Evolutionary conservation across 1,140 invertebrate genomes (phyloP).

Genomic region (Potamilus streckersoni): DNA sequence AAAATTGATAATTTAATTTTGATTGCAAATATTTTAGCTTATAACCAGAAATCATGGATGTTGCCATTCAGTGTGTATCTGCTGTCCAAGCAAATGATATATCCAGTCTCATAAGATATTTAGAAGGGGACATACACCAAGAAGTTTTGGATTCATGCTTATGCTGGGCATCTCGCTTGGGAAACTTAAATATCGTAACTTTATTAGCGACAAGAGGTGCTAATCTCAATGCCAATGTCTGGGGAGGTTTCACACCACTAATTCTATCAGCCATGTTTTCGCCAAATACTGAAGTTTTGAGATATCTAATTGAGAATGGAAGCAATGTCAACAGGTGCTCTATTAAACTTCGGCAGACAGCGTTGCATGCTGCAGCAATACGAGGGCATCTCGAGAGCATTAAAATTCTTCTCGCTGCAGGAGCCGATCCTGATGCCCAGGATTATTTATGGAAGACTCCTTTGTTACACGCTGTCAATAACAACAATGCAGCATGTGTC

Average conservation of each 20-base stretch:
- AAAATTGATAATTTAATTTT: too few relatives aligned
- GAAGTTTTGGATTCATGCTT: conserved; percentile 34
- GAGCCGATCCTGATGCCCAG: conserved; percentile 33
- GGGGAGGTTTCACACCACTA: conserved; percentile 46
- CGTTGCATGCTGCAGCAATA: conserved; percentile 43
- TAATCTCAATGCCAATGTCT: conserved; percentile 33
- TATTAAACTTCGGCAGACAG: conserved; percentile 39
- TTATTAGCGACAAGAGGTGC: conserved; percentile 31
- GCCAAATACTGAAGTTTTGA: conserved; percentile 24
- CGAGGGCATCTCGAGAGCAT: conserved; percentile 23
- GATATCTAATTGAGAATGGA: conserved; percentile 32
- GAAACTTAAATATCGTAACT: conserved; percentile 27
- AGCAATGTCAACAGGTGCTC: conserved; percentile 35
- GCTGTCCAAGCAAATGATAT: conserved; percentile 34
- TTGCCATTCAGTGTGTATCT: too few relatives aligned
- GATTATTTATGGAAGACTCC: conserved; percentile 44
- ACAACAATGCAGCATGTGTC: conserved; percentile 21
- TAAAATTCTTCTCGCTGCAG: conserved; percentile 27
- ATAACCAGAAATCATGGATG: too few relatives aligned
- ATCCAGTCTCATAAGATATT: background rate
- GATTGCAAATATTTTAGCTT: too few relatives aligned
- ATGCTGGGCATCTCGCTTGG: conserved; percentile 46
- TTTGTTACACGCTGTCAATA: conserved; percentile 37
- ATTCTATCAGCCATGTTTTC: conserved; percentile 43
- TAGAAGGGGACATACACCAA: conserved; percentile 29